Evolutionary conservation across 35 echinoderm and acorn worm genomes (phyloP).

Genomic region (Holothuria glaberrima): DNA sequence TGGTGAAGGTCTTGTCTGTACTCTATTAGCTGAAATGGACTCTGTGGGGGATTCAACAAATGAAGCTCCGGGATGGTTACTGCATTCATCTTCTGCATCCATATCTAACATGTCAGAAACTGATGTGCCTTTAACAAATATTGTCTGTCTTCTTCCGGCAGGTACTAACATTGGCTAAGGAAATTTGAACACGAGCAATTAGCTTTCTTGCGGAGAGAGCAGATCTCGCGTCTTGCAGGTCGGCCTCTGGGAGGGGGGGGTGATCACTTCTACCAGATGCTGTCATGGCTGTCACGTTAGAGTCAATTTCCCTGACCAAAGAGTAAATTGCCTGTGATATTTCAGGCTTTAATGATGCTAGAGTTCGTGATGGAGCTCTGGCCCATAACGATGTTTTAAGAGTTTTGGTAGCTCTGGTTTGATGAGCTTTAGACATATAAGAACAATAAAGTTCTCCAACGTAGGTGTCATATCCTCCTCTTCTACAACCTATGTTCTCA

Average conservation of each 20-base stretch:
- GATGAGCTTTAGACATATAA: conserved; percentile 68
- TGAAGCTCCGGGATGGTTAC: no score
- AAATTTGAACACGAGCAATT: conserved; percentile 17
- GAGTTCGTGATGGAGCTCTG: conserved; percentile 58
- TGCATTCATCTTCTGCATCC: no score
- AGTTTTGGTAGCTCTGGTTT: conserved; percentile 59
- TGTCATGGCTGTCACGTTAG: conserved; percentile 35
- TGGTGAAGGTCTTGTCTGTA: no score
- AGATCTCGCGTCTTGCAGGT: not conserved
- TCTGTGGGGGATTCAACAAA: no score
- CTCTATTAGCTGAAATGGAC: no score
- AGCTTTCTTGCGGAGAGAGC: conserved; percentile 62
- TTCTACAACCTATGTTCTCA: conserved; percentile 40
- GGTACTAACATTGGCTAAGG: conserved; percentile 64
- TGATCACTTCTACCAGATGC: not conserved
- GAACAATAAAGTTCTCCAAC: conserved; percentile 72
- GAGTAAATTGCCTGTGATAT: conserved; percentile 68
- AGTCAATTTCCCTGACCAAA: conserved; percentile 61
- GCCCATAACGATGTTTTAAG: conserved; percentile 69
- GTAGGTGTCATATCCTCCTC: conserved; percentile 76
- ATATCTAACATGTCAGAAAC: no score
- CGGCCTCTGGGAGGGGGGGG: not conserved
- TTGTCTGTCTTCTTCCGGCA: conserved; percentile 55
- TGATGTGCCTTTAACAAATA: conserved; percentile 48
- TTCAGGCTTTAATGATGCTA: conserved; percentile 68